phyloP scores from a whole-genome alignment of 2,888 invertebrate species.

The Himalopsyche anomala region DNA sequence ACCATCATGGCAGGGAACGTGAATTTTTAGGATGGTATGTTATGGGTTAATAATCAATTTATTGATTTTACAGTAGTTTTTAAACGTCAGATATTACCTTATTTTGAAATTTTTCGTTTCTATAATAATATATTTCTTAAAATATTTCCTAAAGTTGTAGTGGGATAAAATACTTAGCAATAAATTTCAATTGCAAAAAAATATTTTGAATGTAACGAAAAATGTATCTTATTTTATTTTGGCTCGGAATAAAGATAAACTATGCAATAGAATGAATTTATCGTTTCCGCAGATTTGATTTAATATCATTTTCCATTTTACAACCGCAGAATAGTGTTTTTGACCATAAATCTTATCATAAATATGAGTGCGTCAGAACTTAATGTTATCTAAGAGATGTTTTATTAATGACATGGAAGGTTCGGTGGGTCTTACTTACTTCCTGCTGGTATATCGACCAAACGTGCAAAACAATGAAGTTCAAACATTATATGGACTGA shows the following conservation, averaged over 20 bases:
- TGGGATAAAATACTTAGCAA: too few relatives aligned
- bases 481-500: neutral
- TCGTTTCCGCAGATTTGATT: conserved; percentile 29
- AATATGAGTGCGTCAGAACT: conserved; percentile 38
- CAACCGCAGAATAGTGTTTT: conserved; percentile 22
- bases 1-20: too few relatives aligned
- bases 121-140: too few relatives aligned
- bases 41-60: too few relatives aligned
- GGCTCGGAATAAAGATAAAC: conserved; percentile 2
- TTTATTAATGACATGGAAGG: conserved; percentile 36
- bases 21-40: too few relatives aligned
- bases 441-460: neutral
- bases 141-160: too few relatives aligned
- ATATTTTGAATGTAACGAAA: too few relatives aligned
- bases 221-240: conserved; percentile 6
- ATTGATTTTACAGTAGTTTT: too few relatives aligned
- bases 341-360: conserved; percentile 19
- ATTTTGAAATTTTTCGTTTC: too few relatives aligned
- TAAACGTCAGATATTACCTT: too few relatives aligned
- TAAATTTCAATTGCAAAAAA: too few relatives aligned
- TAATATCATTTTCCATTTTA: conserved; percentile 37
- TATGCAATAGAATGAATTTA: conserved; percentile 19
- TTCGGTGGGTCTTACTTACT: neutral
- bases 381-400: conserved; percentile 41
- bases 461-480: neutral